Conservation (phyloP, 2,888 invertebrate genomes). For the Mimachlamys varia region DNA sequence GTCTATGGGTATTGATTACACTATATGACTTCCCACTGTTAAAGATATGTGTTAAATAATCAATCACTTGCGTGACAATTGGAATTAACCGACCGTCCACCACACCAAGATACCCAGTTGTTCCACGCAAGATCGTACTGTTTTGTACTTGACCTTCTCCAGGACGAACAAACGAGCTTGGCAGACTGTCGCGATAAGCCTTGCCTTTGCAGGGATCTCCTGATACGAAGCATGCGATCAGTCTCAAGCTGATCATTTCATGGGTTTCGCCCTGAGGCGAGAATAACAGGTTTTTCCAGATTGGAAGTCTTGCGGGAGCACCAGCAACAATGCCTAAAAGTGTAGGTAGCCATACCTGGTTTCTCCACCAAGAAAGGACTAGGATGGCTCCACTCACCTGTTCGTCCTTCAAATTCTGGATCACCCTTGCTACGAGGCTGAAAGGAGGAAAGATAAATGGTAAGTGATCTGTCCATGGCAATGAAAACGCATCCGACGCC, state of each 20-base stretch:
- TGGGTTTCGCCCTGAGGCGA: background rate
- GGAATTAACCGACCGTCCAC: background rate
- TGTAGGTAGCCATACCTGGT: conserved; percentile 32
- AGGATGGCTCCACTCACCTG: conserved; percentile 24
- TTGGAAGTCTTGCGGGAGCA: background rate
- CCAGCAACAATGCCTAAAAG: background rate
- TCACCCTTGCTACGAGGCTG: background rate
- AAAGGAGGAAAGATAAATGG: conserved; percentile 47
- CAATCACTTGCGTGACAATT: conserved; percentile 8
- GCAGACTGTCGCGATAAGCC: conserved; percentile 25
- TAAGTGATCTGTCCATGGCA: conserved; percentile 39
- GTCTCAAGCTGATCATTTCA: background rate
- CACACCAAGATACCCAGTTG: conserved; percentile 36
- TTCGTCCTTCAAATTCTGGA: conserved; percentile 6
- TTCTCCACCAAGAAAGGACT: conserved; percentile 25
- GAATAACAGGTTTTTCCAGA: background rate
- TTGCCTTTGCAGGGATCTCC: background rate
- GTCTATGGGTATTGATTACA: conserved; percentile 26
- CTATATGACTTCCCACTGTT: conserved; percentile 8
- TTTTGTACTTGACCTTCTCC: conserved; percentile 19
- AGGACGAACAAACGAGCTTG: background rate
- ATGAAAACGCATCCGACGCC: conserved; percentile 43
- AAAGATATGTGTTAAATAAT: background rate
- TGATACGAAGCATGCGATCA: conserved; percentile 6
- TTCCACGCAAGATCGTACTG: conserved; percentile 37